These are phyloP conservation scores for Leptopilina syphax DNA, from an alignment of 2,888 invertebrate species.

Conservation along the genomic window DNA sequence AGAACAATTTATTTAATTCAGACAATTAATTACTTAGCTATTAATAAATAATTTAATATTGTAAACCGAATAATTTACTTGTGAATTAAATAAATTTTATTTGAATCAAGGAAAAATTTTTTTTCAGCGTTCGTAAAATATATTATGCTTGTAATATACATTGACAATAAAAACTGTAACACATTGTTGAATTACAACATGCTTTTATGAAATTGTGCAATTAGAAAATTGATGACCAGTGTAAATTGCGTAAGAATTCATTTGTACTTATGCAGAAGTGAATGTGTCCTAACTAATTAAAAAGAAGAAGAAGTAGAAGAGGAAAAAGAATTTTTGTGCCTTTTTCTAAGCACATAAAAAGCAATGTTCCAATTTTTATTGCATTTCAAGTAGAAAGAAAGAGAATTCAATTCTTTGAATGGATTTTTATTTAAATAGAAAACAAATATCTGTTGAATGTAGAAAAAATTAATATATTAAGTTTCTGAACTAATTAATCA, in stretches of 20 bases:
- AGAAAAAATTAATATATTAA: too few relatives aligned
- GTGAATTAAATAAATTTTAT: too few relatives aligned
- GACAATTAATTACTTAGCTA: too few relatives aligned
- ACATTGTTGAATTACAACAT: slow-evolving; percentile 15
- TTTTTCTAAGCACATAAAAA: slow-evolving; percentile 21
- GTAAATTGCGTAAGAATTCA: slow-evolving; percentile 6
- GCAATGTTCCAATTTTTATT: slow-evolving; percentile 2
- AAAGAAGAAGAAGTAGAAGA: not conserved
- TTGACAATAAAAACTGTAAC: slow-evolving; percentile 23
- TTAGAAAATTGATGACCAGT: slow-evolving; percentile 11
- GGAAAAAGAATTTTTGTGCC: not conserved
- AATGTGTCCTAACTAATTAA: not conserved
- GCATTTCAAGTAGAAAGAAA: not conserved
- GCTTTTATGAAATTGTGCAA: not conserved
- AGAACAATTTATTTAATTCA: not conserved
- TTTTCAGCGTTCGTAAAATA: not conserved
- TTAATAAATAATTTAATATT: too few relatives aligned
- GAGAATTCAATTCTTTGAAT: too few relatives aligned
- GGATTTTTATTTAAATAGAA: too few relatives aligned
- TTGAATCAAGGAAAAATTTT: too few relatives aligned
- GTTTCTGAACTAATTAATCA: too few relatives aligned
- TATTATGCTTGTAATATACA: slow-evolving; percentile 15
- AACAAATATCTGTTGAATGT: too few relatives aligned
- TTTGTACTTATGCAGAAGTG: not conserved
- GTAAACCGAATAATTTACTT: too few relatives aligned